These are phyloP conservation scores for Pseudochaenichthys georgianus DNA, from an alignment of 2,797 vertebrate genomes.

Conservation along the genomic window DNA sequence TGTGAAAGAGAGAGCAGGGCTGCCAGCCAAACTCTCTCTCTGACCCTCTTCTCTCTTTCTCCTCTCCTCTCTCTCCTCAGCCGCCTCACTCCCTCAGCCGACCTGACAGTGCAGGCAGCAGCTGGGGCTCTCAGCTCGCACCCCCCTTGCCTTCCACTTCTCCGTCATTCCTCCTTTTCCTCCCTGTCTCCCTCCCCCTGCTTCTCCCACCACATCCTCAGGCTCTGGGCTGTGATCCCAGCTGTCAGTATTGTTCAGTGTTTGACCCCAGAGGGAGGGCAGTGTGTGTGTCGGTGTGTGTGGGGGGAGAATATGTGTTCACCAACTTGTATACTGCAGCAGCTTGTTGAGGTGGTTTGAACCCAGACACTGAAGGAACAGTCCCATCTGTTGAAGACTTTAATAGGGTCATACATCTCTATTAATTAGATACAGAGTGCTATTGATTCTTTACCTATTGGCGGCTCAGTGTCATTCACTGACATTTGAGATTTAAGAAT, in stretches of 20 bases:
- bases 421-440: slow-evolving; percentile 75
- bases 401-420: slow-evolving; percentile 46
- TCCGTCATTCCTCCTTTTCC: slow-evolving; percentile 61
- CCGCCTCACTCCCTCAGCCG: slow-evolving; percentile 70
- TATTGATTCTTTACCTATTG: slow-evolving; percentile 58
- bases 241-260: slow-evolving; percentile 96
- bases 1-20: slow-evolving; percentile 87
- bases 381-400: slow-evolving; percentile 72
- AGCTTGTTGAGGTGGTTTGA: slow-evolving; percentile 81
- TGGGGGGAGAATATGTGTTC: slow-evolving; percentile 63
- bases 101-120: slow-evolving; percentile 87
- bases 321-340: slow-evolving; percentile 65
- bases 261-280: slow-evolving; percentile 84
- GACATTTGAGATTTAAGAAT: slow-evolving; percentile 16
- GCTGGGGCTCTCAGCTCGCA: slow-evolving; percentile 83
- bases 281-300: slow-evolving; percentile 57
- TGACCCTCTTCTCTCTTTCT: slow-evolving; percentile 62
- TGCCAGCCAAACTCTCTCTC: slow-evolving; percentile 84
- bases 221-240: slow-evolving; percentile 90
- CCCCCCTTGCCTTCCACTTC: slow-evolving; percentile 38
- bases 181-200: slow-evolving; percentile 37
- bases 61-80: slow-evolving; percentile 62
- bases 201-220: slow-evolving; percentile 69
- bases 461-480: slow-evolving; percentile 29
- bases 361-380: slow-evolving; percentile 80